Conservation (phyloP, 2,113 vertebrate genomes). For the Montifringilla adamsi region DNA sequence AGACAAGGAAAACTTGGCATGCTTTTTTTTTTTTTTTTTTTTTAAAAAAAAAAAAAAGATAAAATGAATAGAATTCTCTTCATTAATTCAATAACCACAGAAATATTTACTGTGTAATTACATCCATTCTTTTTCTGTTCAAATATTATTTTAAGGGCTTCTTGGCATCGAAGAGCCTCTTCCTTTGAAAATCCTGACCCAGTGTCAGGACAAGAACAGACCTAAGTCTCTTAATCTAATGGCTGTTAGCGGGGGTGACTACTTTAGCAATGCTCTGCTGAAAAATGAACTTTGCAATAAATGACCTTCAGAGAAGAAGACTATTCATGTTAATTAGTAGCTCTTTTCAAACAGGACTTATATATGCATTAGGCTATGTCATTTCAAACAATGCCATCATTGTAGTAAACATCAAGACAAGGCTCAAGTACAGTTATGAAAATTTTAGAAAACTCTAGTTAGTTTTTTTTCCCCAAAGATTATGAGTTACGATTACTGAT, state of each 20-base stretch:
- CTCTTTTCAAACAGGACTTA: conserved; percentile 87
- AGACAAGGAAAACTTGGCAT: conserved; percentile 15
- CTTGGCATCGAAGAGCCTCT: conserved; percentile 67
- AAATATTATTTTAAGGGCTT: conserved; percentile 73
- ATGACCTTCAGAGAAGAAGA: conserved; percentile 86
- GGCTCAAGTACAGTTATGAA: conserved; percentile 80
- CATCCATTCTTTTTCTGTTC: conserved; percentile 44
- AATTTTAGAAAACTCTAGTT: conserved; percentile 85
- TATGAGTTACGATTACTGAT: conserved; percentile 79
- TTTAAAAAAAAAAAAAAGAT: neutral
- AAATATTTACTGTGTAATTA: conserved; percentile 69
- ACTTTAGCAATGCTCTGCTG: conserved; percentile 69
- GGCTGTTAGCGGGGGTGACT: conserved; percentile 72
- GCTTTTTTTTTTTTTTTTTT: neutral
- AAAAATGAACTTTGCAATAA: conserved; percentile 79
- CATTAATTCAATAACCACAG: conserved; percentile 57
- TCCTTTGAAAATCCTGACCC: conserved; percentile 73
- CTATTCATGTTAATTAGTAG: conserved; percentile 96
- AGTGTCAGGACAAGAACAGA: conserved; percentile 74
- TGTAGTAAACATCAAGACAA: conserved; percentile 82
- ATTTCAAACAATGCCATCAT: conserved; percentile 80
- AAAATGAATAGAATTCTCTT: conserved; percentile 51
- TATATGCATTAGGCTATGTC: conserved; percentile 90
- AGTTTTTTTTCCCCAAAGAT: conserved; percentile 77
- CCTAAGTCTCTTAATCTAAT: conserved; percentile 79